Evolutionary conservation across 2,113 vertebrate species (phyloP), one percentile per base, ranked within the genome.

Genomic region (Grallaria varia): DNA sequence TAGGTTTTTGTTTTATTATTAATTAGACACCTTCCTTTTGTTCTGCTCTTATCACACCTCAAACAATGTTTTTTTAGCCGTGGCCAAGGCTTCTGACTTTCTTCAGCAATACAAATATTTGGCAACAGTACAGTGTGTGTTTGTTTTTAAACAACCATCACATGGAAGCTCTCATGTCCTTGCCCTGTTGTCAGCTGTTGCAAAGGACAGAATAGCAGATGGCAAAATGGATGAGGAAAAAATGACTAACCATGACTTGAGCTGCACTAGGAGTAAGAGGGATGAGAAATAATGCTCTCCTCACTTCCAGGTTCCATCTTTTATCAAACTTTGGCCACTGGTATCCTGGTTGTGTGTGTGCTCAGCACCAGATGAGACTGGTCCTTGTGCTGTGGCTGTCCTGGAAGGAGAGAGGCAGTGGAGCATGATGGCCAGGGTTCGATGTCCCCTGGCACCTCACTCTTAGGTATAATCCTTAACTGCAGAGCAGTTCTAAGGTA

Each of bases 171-270:
- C 84, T 90, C 71, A 24, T 93, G 84, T 90, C 87, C 75, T 91
- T 94, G 77, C 58, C 50, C 62, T 89, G 53, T 78, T 73, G 40
- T 93, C 87, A 97, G 78, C 87, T 82, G 84, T 66, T 88, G 75
- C 88, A 90, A 87, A 91, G 94, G 93, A 91, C 81, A 85, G 55
- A 91, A 35, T 1, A 96, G 66, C 84, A 96, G 91, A 96, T 93
- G 87, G 95, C 71, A 88, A 95, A 90, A 88, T 27, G 72, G 86
- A 84, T 84, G 68, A 31, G 71, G 62, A 31, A 90, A 93, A 89
- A 91, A 91, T 89, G 8, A 89, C 64, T 92, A 87, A 89, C 37
- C 3, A 2, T 49, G 77, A 64, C 91, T 95, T 50, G 52, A 86
- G 87, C 56, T 84, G 69, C 42, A 52, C 52, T 40, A 45, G 52